These are phyloP conservation scores for Euplexia lucipara DNA, from an alignment of 2,888 invertebrate species.

Conservation along the genomic window DNA sequence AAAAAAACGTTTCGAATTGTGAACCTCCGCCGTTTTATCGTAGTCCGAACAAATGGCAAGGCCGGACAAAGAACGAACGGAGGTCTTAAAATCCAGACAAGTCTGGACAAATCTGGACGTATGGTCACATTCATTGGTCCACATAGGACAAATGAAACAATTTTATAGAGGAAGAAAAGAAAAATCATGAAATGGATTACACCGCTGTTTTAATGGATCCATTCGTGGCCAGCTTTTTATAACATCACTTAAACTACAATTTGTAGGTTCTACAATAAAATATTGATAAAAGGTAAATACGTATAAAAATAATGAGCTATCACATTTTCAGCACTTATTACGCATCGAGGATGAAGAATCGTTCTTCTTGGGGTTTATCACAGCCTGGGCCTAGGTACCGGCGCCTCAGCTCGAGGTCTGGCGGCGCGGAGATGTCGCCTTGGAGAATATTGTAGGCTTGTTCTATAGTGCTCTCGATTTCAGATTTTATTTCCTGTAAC, in stretches of 20 bases:
- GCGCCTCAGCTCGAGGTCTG: constrained; percentile 84
- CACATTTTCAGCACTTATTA: constrained; percentile 54
- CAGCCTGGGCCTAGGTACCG: constrained; percentile 87
- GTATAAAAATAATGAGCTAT: constrained; percentile 46
- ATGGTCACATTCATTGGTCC: no score
- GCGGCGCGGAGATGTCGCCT: constrained; percentile 89
- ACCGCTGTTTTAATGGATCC: constrained; percentile 8
- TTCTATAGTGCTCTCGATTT: constrained; percentile 87
- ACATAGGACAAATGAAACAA: background rate
- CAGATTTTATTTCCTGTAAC: constrained; percentile 85
- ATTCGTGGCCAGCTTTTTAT: constrained; percentile 24
- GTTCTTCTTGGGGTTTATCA: constrained; percentile 84
- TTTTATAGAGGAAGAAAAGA: no score
- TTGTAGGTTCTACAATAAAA: constrained; percentile 12
- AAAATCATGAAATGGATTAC: constrained; percentile 12
- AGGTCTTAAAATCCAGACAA: no score
- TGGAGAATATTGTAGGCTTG: constrained; percentile 90
- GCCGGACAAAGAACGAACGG: no score
- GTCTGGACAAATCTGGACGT: no score
- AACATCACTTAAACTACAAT: background rate
- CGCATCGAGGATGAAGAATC: constrained; percentile 83
- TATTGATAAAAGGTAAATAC: constrained; percentile 10
- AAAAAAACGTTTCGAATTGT: no score
- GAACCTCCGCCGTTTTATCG: no score
- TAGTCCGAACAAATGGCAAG: no score